Evolutionary conservation across 2,113 vertebrate species (phyloP).

Genomic region (Pomatorhinus ruficollis): DNA sequence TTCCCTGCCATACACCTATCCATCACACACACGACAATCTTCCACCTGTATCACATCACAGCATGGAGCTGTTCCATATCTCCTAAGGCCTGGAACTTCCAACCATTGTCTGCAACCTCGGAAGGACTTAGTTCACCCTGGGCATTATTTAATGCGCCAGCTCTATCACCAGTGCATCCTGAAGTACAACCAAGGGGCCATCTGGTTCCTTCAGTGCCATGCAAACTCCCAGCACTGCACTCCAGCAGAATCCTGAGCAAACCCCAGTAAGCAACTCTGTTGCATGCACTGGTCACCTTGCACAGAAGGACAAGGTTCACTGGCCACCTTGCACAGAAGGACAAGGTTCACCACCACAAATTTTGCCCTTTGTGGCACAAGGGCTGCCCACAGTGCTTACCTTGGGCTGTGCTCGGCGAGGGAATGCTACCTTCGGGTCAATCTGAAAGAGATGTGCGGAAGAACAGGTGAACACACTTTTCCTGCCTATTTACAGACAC

Average conservation of each 20-base stretch:
- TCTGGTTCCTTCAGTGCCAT: background rate
- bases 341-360: background rate
- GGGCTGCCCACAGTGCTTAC: slow-evolving; percentile 72
- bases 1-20: background rate
- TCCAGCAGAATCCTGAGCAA: background rate
- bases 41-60: background rate
- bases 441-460: slow-evolving; percentile 83
- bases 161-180: background rate
- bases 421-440: slow-evolving; percentile 98
- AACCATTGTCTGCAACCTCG: rapidly evolving
- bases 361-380: background rate
- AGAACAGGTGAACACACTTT: background rate
- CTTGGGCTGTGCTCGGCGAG: slow-evolving; percentile 97
- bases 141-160: background rate
- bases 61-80: background rate
- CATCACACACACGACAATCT: rapidly evolving
- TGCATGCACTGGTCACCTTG: background rate
- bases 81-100: background rate
- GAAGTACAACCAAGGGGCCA: background rate
- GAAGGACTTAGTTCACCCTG: background rate
- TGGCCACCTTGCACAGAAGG: background rate
- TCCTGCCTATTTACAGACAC: background rate
- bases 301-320: background rate
- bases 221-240: rapidly evolving
- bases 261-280: rapidly evolving